Evolutionary conservation across 2,888 invertebrate species (phyloP).

Genomic region (Platerodrilus igneus): DNA sequence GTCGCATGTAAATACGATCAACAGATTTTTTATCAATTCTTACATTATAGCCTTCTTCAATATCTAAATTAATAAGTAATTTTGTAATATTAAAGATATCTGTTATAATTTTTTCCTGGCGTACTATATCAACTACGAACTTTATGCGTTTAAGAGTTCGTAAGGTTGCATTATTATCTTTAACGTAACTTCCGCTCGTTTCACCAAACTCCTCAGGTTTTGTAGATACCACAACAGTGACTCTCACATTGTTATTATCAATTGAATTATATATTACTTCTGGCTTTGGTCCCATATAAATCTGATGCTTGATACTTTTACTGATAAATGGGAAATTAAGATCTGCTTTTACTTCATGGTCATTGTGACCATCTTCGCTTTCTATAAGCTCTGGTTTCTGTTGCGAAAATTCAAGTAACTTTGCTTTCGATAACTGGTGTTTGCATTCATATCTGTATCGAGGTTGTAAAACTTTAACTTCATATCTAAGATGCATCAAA

Average conservation of each 20-base stretch:
- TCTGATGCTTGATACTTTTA: too few relatives aligned
- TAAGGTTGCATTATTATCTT: constrained; percentile 39
- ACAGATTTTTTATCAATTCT: constrained; percentile 64
- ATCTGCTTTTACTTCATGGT: too few relatives aligned
- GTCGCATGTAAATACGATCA: constrained; percentile 53
- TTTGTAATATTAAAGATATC: constrained; percentile 52
- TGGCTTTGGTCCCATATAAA: constrained; percentile 38
- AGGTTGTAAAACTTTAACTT: constrained; percentile 7
- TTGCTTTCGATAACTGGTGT: neutral
- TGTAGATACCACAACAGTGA: constrained; percentile 41
- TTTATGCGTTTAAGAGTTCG: constrained; percentile 55
- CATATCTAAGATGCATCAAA: constrained; percentile 8
- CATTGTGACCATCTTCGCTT: too few relatives aligned
- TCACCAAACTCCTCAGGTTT: constrained; percentile 29
- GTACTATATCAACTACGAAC: constrained; percentile 57
- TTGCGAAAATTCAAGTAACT: constrained; percentile 1
- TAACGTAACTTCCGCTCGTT: constrained; percentile 12
- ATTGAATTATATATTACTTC: constrained; percentile 26
- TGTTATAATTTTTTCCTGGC: constrained; percentile 57
- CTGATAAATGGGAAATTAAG: too few relatives aligned
- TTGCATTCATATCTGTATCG: constrained; percentile 6
- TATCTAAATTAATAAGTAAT: constrained; percentile 47
- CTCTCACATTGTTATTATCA: constrained; percentile 40
- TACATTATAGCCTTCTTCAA: constrained; percentile 51
- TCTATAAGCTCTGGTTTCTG: constrained; percentile 9